Base-by-base conservation (phyloP, 2,113 vertebrate genomes). In the Acinonyx jubatus region DNA sequence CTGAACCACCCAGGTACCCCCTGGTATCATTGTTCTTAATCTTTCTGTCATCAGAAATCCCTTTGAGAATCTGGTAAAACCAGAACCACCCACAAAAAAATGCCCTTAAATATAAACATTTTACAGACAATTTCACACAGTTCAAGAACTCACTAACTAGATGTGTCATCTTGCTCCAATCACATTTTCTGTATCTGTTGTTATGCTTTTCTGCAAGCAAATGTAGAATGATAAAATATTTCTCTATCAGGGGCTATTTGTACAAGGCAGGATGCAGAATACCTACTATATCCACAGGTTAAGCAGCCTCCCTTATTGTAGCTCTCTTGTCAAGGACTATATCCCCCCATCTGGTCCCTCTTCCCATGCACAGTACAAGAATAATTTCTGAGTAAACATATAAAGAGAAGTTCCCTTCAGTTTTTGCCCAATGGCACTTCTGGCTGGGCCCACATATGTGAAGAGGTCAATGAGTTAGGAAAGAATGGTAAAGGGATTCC, bases 51-150 rank as follows among this genome's bases (percentile, higher is more conserved):
- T 48, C 12, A 86, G 41, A 93, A 92, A 57, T 0, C 25, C 79
- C 74, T 65, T 19, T 61, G n/a, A 93, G 80, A 87, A 84, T 91
- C 63, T 93, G 15, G 52, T 21, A 3, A 82, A 86, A 87, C 16
- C 66, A 93, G 4, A 91, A 82, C 31, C 16, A 96, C 31, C 50
- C 80, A 48, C 74, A 90, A 38, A 82, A 84, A 86, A 92, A 93
- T 45, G 36, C 16, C 61, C 29, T 71, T 50, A 91, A 55, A 83
- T 45, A 3, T 73, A 79, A 90, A 93, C 33, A 84, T 27, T 50
- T 55, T 87, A 66, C 31, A 88, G 69, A 48, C 1, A 79, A 79
- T 84, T 88, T 91, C 69, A 92, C 1, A 81, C 1, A 90, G 69
- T 52, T 97, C 18, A 78, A 91, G 38, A 57, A 61, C 80, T 76